A percentile compares a stretch with the other conserved stretches of the same genome.
Evolutionary conservation across 2,888 invertebrate genomes (phyloP).

Genomic region (Carabus problematicus): DNA sequence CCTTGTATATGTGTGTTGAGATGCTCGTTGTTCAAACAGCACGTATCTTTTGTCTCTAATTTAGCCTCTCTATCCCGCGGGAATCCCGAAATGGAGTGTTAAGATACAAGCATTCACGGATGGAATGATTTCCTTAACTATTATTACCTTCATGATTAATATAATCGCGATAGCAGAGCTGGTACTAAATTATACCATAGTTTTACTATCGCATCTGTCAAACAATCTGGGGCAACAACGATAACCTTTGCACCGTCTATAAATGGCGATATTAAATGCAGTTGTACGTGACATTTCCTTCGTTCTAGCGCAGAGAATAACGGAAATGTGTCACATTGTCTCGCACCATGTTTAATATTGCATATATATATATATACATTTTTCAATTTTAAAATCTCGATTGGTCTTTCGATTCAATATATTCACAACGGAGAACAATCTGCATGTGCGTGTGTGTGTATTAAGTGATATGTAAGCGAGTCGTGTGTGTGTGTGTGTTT

Average conservation of each 20-base stretch:
- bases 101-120: slow-evolving; percentile 30
- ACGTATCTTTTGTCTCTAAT: slow-evolving; percentile 10
- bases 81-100: slow-evolving; percentile 24
- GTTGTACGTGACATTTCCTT: too few relatives aligned
- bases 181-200: background rate
- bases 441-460: too few relatives aligned
- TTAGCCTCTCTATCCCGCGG: slow-evolving; percentile 26
- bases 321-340: too few relatives aligned
- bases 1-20: background rate
- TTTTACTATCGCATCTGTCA: too few relatives aligned
- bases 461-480: too few relatives aligned
- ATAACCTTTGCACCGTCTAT: too few relatives aligned
- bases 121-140: slow-evolving; percentile 34
- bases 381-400: too few relatives aligned
- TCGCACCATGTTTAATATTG: too few relatives aligned
- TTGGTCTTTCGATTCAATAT: background rate
- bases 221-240: too few relatives aligned
- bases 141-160: slow-evolving; percentile 33
- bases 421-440: background rate
- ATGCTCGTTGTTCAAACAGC: background rate
- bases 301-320: too few relatives aligned
- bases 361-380: too few relatives aligned
- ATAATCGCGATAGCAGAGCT: slow-evolving; percentile 17
- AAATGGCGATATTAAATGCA: too few relatives aligned
- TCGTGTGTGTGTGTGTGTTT: slow-evolving; percentile 1